phyloP scores from a whole-genome alignment of 2,888 invertebrate species.

The Polydrusus pterygomalis region DNA sequence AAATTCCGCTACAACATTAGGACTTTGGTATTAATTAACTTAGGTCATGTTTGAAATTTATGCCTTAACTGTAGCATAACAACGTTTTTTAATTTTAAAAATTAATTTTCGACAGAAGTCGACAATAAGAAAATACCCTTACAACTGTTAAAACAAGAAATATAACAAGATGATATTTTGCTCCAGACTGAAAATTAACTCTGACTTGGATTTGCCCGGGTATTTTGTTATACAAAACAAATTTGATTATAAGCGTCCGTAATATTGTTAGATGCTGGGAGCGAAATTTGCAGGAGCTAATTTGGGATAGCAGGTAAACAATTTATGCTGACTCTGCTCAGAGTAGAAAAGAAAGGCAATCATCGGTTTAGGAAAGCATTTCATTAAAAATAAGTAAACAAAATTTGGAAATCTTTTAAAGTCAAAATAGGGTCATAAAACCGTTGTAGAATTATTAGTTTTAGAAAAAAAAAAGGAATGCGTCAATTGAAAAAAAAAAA shows the following conservation, averaged over 20 bases:
- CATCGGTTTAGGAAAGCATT: not conserved
- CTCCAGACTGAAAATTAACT: conserved; percentile 58
- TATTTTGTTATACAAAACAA: conserved; percentile 70
- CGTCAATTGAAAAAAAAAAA: no score
- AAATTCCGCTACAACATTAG: no score
- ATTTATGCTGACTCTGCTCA: conserved; percentile 26
- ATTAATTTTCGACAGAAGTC: conserved; percentile 5
- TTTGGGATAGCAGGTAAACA: conserved; percentile 34
- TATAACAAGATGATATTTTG: conserved; percentile 18
- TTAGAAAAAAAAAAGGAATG: no score
- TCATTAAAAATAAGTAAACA: not conserved
- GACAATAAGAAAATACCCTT: conserved; percentile 8
- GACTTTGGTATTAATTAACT: no score
- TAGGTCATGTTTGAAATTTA: no score
- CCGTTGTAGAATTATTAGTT: no score
- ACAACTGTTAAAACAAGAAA: conserved; percentile 22
- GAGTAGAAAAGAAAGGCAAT: not conserved
- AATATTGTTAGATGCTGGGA: conserved; percentile 67
- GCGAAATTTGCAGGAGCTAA: conserved; percentile 52
- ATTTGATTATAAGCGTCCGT: conserved; percentile 69
- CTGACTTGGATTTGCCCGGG: conserved; percentile 66
- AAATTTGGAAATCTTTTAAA: not conserved
- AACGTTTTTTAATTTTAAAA: not conserved
- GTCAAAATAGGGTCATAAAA: no score
- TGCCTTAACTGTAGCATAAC: not conserved